phyloP scores from a whole-genome alignment of 2,797 vertebrate species.

The Dendrocincla tyrannina region DNA sequence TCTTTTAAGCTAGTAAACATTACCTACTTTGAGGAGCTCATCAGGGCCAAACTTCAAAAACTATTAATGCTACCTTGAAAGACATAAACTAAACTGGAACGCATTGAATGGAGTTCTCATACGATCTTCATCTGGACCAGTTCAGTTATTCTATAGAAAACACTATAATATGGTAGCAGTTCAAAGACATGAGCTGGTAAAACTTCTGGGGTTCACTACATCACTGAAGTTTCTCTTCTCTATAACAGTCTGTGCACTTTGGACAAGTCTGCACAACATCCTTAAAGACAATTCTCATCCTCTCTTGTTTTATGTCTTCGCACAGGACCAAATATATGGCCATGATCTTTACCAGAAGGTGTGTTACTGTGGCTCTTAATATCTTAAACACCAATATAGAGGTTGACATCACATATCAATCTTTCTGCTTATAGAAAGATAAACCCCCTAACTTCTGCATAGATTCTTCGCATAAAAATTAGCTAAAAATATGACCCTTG shows the following conservation, averaged over 20 bases:
- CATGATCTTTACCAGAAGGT: not conserved
- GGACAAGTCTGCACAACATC: not conserved
- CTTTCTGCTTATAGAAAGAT: not conserved
- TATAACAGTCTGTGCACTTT: not conserved
- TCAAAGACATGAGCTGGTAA: not conserved
- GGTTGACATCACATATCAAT: not conserved
- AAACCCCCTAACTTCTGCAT: not conserved
- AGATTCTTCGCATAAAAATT: not conserved
- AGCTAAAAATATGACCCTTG: not conserved
- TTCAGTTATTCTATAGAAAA: not conserved
- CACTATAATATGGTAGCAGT: not conserved
- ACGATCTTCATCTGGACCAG: not conserved
- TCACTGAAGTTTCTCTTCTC: not conserved
- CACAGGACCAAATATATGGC: not conserved
- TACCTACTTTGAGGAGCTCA: not conserved
- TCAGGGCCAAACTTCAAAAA: not conserved
- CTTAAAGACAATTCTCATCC: not conserved
- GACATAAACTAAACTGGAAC: not conserved
- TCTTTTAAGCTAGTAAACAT: not conserved
- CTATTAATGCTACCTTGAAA: not conserved
- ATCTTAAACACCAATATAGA: not conserved
- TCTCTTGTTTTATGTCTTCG: not conserved
- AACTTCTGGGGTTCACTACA: not conserved
- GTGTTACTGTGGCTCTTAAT: not conserved
- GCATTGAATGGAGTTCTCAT: not conserved